A percentile compares a stretch with the other conserved stretches of the same genome.
phyloP scores from a whole-genome alignment of 2,797 vertebrate species.

The Florisuga fusca region DNA sequence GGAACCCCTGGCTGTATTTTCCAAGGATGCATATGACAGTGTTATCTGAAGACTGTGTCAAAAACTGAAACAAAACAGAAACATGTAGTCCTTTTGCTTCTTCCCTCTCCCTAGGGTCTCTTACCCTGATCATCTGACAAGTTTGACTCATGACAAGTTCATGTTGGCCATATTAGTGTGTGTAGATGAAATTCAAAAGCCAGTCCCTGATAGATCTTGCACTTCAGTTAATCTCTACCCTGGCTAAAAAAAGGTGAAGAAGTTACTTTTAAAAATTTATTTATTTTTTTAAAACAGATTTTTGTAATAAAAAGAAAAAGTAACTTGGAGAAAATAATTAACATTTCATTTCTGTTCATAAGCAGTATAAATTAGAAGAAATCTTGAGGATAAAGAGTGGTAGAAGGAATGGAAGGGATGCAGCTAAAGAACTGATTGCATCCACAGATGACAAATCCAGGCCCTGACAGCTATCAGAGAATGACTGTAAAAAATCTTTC shows the following conservation, averaged over 20 bases:
- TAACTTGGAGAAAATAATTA: accelerated
- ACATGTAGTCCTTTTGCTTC: background rate
- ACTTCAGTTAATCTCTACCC: background rate
- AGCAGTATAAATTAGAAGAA: background rate
- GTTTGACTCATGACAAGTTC: background rate
- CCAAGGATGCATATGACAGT: background rate
- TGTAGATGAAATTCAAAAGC: background rate
- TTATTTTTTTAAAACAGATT: background rate
- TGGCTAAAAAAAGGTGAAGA: background rate
- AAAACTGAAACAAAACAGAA: background rate
- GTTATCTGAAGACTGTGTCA: background rate
- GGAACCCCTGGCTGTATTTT: background rate
- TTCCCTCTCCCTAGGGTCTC: background rate
- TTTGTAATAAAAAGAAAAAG: background rate
- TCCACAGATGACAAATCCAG: background rate
- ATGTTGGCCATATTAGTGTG: background rate
- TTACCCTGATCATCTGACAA: background rate
- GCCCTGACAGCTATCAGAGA: background rate
- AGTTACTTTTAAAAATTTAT: accelerated
- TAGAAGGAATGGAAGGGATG: background rate
- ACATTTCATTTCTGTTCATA: background rate
- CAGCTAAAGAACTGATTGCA: background rate
- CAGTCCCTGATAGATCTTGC: background rate
- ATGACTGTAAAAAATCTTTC: background rate
- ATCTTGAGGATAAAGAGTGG: background rate